Percentiles rank a stretch among this genome's conserved stretches.
These are phyloP conservation scores for Leptopilina myrica DNA, from an alignment of 2,888 invertebrate species.

Conservation along the genomic window DNA sequence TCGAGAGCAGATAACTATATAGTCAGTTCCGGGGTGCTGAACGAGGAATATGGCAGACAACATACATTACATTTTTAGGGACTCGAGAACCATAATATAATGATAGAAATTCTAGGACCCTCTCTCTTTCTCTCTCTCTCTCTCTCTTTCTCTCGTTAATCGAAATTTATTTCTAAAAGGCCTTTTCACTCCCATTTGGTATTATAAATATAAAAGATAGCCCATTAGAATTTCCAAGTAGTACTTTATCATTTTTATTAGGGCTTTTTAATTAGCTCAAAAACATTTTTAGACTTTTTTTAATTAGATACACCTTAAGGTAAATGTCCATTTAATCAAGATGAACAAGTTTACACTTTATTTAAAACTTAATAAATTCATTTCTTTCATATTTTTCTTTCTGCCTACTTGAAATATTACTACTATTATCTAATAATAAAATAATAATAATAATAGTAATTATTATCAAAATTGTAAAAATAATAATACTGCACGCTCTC, in stretches of 20 bases:
- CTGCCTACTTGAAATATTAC: too few relatives aligned
- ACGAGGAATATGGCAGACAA: constrained; percentile 58
- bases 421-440: too few relatives aligned
- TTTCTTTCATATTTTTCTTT: too few relatives aligned
- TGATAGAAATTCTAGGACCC: constrained; percentile 26
- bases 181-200: constrained; percentile 7
- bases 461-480: too few relatives aligned
- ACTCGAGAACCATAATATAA: constrained; percentile 39
- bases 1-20: constrained; percentile 71
- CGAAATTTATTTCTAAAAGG: constrained; percentile 4
- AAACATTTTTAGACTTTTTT: too few relatives aligned
- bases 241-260: constrained; percentile 6
- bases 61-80: constrained; percentile 35
- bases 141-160: not conserved
- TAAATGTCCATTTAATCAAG: too few relatives aligned
- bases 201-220: not conserved
- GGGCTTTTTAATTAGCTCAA: not conserved
- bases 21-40: constrained; percentile 72
- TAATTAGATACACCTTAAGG: too few relatives aligned
- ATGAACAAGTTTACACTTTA: too few relatives aligned
- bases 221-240: constrained; percentile 9
- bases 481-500: too few relatives aligned
- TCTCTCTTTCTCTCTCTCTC: too few relatives aligned
- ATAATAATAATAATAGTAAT: too few relatives aligned
- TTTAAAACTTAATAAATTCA: too few relatives aligned